A percentile compares a stretch with the other conserved stretches of the same genome.
These are phyloP conservation scores for Drosophila tropicalis DNA, from an alignment of 1,140 invertebrate genomes.

Conservation along the genomic window DNA sequence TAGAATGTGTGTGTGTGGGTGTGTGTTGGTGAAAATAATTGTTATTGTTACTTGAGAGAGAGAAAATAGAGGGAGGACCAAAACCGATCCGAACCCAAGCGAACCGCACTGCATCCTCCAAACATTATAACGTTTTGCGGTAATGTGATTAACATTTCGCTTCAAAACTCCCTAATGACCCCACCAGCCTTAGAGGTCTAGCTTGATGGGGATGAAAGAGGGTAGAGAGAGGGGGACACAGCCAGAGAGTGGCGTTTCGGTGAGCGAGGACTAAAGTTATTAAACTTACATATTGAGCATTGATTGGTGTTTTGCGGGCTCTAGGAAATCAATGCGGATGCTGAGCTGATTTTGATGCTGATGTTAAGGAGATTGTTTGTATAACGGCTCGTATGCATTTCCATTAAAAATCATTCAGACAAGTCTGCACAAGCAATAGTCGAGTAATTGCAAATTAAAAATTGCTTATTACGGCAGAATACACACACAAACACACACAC, in stretches of 20 bases:
- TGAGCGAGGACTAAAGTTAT: conserved; percentile 61
- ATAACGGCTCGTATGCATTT: conserved; percentile 67
- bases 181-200: not conserved
- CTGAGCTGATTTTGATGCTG: conserved; percentile 16
- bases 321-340: conserved; percentile 13
- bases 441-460: conserved; percentile 81
- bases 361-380: conserved; percentile 47
- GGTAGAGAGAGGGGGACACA: too few species aligned
- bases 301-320: conserved; percentile 63
- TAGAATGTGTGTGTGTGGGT: conserved; percentile 12
- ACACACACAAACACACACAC: conserved; percentile 13
- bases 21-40: conserved; percentile 68
- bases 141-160: conserved; percentile 78
- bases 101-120: conserved; percentile 43
- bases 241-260: not conserved
- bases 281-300: conserved; percentile 61
- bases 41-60: conserved; percentile 73
- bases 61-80: conserved; percentile 15
- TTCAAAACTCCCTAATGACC: conserved; percentile 68
- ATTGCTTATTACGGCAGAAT: conserved; percentile 79
- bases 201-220: conserved; percentile 2
- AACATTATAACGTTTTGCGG: conserved; percentile 78
- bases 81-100: not conserved
- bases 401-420: conserved; percentile 71
- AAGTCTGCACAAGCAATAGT: conserved; percentile 47